Percentiles rank a stretch among this genome's conserved stretches.
These are phyloP conservation scores for Motacilla tschutschensis DNA, from an alignment of 2,113 vertebrate species.

Conservation along the genomic window DNA sequence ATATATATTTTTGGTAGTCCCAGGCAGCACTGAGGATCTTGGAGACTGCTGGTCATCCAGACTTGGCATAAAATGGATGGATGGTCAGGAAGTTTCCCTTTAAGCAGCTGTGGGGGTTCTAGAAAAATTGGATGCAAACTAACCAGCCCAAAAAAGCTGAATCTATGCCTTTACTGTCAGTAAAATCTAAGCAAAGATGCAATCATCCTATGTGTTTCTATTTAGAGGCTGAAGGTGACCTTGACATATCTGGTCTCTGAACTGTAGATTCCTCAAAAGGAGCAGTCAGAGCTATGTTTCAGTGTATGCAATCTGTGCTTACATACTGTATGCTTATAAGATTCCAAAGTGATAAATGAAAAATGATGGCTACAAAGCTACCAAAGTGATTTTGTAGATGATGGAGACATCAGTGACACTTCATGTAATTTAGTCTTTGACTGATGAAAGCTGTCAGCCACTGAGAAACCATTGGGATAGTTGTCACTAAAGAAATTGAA, in stretches of 20 bases:
- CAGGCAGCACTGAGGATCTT: background rate
- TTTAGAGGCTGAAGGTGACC: background rate
- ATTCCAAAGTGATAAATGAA: slow-evolving; percentile 18
- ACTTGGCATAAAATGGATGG: background rate
- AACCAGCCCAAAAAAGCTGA: background rate
- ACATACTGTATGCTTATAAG: background rate
- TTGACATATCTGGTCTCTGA: background rate
- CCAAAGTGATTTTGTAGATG: slow-evolving; percentile 25
- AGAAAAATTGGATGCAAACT: background rate
- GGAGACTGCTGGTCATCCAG: background rate
- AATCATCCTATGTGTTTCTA: background rate
- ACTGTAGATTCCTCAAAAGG: background rate
- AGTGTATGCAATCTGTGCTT: background rate
- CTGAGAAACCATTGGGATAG: slow-evolving; percentile 4
- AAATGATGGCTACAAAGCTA: background rate
- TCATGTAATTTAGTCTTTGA: slow-evolving; percentile 21
- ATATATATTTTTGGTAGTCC: background rate
- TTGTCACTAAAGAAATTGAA: slow-evolving; percentile 8
- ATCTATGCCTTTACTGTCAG: background rate
- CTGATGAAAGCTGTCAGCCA: slow-evolving; percentile 26
- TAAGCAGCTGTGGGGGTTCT: background rate
- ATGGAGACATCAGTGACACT: slow-evolving; percentile 32
- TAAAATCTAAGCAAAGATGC: background rate
- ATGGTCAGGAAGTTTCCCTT: background rate
- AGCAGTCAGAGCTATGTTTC: background rate